Conservation (phyloP, 2,797 vertebrate species). For the Calcarius lapponicus region DNA sequence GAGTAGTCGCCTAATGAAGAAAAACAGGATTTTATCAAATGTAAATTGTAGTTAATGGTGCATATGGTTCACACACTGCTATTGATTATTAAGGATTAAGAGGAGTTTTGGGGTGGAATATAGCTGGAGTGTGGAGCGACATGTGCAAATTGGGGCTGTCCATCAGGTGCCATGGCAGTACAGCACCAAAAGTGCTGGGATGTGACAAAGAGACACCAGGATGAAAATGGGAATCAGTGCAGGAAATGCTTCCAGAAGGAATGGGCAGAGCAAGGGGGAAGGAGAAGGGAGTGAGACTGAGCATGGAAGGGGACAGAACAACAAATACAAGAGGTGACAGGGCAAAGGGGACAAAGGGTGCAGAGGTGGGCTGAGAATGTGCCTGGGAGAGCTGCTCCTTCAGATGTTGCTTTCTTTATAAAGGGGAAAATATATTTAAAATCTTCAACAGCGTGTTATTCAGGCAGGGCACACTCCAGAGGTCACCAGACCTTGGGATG, state of each 20-base stretch:
- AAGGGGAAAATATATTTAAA: not conserved
- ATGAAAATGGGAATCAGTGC: not conserved
- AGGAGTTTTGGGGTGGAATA: not conserved
- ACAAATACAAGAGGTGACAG: fast-evolving
- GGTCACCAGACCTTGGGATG: not conserved
- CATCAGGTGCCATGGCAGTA: fast-evolving
- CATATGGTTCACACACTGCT: constrained; percentile 12
- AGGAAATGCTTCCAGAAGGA: not conserved
- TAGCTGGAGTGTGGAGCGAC: not conserved
- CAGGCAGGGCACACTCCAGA: not conserved
- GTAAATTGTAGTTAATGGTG: constrained; percentile 38
- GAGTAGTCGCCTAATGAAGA: not conserved
- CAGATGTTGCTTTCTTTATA: not conserved
- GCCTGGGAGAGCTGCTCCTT: not conserved
- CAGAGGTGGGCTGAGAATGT: fast-evolving
- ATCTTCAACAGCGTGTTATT: not conserved
- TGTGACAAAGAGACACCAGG: not conserved
- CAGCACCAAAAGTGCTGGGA: fast-evolving
- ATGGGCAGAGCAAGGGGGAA: not conserved
- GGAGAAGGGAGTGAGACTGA: not conserved
- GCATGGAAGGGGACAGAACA: not conserved
- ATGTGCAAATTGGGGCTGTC: not conserved
- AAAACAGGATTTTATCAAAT: constrained; percentile 34
- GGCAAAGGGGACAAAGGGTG: not conserved
- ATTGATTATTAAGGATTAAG: constrained; percentile 29